phyloP scores from a whole-genome alignment of 2,113 vertebrate genomes.

The Pomatorhinus ruficollis region DNA sequence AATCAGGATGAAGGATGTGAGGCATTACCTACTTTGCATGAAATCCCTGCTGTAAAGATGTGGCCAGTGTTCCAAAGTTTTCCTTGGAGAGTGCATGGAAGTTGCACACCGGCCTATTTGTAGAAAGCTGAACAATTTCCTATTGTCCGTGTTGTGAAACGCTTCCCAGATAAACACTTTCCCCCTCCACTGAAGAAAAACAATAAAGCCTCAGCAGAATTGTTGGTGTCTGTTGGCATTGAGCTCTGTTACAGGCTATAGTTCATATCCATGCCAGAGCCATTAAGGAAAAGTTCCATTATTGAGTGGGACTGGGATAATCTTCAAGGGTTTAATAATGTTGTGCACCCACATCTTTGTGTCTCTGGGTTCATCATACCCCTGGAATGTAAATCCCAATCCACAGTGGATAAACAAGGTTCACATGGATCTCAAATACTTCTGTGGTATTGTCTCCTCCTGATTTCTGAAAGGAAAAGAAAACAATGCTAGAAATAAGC shows the following conservation, averaged over 20 bases:
- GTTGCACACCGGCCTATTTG: constrained; percentile 31
- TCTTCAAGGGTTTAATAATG: background rate
- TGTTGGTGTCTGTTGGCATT: background rate
- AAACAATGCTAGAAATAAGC: background rate
- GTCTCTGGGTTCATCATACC: background rate
- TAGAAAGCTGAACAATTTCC: constrained; percentile 50
- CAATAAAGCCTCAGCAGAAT: background rate
- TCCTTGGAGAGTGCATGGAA: constrained; percentile 13
- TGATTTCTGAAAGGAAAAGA: background rate
- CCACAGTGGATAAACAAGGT: background rate
- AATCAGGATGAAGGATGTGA: constrained; percentile 37
- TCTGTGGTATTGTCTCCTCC: background rate
- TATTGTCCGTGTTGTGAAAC: constrained; percentile 24
- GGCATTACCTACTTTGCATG: constrained; percentile 7
- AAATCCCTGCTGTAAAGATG: background rate
- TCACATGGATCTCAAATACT: background rate
- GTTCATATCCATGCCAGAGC: background rate
- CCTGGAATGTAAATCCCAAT: constrained; percentile 34
- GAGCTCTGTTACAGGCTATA: background rate
- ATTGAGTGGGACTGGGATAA: background rate
- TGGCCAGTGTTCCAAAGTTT: background rate
- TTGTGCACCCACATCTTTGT: background rate
- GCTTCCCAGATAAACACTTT: constrained; percentile 51
- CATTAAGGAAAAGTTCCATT: background rate
- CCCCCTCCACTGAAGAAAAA: constrained; percentile 26